These are phyloP conservation scores for Nebria salina DNA, from an alignment of 2,888 invertebrate species.

Conservation along the genomic window DNA sequence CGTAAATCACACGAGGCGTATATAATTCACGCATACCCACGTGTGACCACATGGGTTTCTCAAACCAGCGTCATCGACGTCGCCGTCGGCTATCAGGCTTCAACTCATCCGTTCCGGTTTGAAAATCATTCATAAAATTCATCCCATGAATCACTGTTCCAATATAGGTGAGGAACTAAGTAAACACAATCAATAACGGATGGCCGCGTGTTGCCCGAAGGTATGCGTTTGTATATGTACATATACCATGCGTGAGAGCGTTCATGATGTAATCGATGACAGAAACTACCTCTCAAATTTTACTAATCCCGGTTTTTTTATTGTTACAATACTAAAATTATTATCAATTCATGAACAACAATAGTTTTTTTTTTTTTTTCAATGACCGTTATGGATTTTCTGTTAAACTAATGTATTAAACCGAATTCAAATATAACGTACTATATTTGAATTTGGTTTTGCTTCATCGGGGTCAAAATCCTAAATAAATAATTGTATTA, in stretches of 20 bases:
- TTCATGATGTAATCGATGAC: background rate
- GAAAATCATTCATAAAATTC: constrained; percentile 55
- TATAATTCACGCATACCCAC: constrained; percentile 31
- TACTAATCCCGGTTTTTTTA: background rate
- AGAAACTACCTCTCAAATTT: background rate
- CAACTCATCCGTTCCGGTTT: constrained; percentile 40
- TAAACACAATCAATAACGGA: constrained; percentile 54
- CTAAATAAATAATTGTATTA: background rate
- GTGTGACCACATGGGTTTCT: constrained; percentile 11
- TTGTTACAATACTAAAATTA: background rate
- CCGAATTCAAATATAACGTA: background rate
- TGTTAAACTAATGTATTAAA: too few species aligned
- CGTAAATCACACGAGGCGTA: constrained; percentile 40
- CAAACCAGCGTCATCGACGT: constrained; percentile 9
- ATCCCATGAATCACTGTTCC: constrained; percentile 55
- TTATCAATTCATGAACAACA: too few species aligned
- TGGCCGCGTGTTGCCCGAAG: constrained; percentile 28
- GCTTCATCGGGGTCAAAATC: background rate
- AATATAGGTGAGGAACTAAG: constrained; percentile 56
- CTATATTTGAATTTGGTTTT: background rate
- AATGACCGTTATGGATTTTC: too few species aligned
- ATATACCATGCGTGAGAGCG: background rate
- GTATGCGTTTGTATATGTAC: constrained; percentile 13
- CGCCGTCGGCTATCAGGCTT: constrained; percentile 30
- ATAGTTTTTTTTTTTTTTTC: too few species aligned